phyloP scores from a whole-genome alignment of 2,888 invertebrate genomes.

The Diarsia rubi region DNA sequence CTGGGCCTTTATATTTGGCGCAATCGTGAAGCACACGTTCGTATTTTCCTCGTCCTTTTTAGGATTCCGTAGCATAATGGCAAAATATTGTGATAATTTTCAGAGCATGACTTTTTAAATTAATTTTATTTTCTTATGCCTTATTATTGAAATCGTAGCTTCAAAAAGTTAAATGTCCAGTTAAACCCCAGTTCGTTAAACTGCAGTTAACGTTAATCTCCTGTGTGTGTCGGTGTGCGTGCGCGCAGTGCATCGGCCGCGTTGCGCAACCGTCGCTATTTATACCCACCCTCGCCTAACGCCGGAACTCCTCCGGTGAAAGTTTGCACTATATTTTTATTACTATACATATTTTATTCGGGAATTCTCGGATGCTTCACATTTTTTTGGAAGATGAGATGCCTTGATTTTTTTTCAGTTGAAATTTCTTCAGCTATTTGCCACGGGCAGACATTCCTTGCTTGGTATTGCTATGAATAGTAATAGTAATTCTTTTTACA shows the following conservation, averaged over 20 bases:
- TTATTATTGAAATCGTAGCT: neutral
- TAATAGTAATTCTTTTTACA: neutral
- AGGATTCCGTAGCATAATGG: no score
- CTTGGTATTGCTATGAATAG: neutral
- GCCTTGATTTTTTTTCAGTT: neutral
- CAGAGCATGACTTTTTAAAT: neutral
- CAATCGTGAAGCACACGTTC: neutral
- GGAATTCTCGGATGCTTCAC: conserved; percentile 23
- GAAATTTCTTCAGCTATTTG: neutral
- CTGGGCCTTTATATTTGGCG: neutral
- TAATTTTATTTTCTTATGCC: neutral
- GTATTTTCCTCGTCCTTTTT: neutral
- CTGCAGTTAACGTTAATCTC: conserved; percentile 51
- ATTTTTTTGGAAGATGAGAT: neutral
- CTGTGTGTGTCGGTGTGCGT: conserved; percentile 52
- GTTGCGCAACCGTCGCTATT: conserved; percentile 76
- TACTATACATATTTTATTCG: conserved; percentile 46
- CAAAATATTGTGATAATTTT: neutral
- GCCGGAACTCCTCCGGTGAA: conserved; percentile 67
- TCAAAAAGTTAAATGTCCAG: neutral
- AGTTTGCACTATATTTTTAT: conserved; percentile 66
- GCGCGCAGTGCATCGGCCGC: conserved; percentile 77
- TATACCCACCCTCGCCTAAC: conserved; percentile 73
- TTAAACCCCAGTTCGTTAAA: conserved; percentile 36
- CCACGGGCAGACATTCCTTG: neutral